These are phyloP conservation scores for Todiramphus chloris DNA, from an alignment of 2,113 vertebrate species.

Conservation along the genomic window DNA sequence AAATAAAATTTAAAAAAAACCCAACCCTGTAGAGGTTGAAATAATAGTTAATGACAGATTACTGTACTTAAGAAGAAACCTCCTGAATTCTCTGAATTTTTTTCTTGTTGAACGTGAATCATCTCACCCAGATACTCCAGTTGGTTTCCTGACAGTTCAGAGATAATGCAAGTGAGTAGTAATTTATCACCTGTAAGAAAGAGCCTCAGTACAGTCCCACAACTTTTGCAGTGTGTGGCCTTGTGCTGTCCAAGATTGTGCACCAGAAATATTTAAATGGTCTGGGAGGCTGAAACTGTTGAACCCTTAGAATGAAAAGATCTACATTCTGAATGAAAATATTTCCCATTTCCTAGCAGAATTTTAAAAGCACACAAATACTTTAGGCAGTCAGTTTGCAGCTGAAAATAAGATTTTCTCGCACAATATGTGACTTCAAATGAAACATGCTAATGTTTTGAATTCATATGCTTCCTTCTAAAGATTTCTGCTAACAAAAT, in stretches of 20 bases:
- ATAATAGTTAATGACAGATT: not conserved
- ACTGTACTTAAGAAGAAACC: not conserved
- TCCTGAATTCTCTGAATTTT: not conserved
- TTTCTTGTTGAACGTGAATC: not conserved
- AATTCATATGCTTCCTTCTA: slow-evolving; percentile 20
- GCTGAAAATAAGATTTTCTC: not conserved
- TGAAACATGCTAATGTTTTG: slow-evolving; percentile 9
- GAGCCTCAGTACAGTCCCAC: slow-evolving; percentile 1
- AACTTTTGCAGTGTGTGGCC: not conserved
- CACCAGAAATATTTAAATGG: slow-evolving; percentile 8
- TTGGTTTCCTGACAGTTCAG: slow-evolving; percentile 8
- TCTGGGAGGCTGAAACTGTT: slow-evolving; percentile 12
- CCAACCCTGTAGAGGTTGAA: not conserved
- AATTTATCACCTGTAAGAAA: slow-evolving; percentile 23
- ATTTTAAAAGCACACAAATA: slow-evolving; percentile 20
- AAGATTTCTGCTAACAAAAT: slow-evolving; percentile 47
- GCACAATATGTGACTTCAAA: not conserved
- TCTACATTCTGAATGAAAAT: slow-evolving; percentile 52
- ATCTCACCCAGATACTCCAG: not conserved
- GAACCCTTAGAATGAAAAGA: slow-evolving; percentile 32
- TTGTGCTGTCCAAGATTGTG: not conserved
- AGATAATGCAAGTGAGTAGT: slow-evolving; percentile 1
- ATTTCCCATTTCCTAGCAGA: slow-evolving; percentile 51
- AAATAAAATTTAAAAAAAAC: not conserved
- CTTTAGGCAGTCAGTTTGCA: not conserved